Base-by-base conservation (phyloP, 2,113 vertebrate genomes). In the Nothobranchius kuhntae region DNA sequence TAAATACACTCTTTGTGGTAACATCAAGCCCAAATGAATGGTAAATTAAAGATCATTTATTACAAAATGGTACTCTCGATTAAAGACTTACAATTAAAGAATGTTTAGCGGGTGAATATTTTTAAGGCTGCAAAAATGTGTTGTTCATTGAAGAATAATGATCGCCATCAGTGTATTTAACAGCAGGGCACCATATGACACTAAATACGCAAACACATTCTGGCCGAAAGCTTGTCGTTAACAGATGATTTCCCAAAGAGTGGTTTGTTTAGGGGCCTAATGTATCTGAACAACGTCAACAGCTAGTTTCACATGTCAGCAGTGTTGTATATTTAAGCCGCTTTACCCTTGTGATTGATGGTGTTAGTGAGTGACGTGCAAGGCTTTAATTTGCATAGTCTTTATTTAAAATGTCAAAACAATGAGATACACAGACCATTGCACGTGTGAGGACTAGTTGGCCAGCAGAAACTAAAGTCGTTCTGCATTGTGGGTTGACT, bases 251-350 rank as follows among this genome's bases (percentile, higher is more conserved):
- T 87, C 65, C 78, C 24, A 2, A 60, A 59, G 64, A 80, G 77
- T 52, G 75, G 75, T 87, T 87, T 89, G 72, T 87, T 82, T 80
- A 74, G 79, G 78, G 73, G 59, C 68, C 72, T 71, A 62, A 85
- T 75, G 75, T 76, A 82, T 81, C 76, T 69, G 81, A 66, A 71
- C 54, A 73, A 63, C 73, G 81, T 89, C 89, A 82, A 74, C 80
- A 78, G 73, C 67, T 82, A 79, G 81, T 87, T 89, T 68, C 71
- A 65, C 75, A 81, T 83, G 77, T 87, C 81, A 71, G 77, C 83
- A 36, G 42, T 9, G 47, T 71, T 88, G 87, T 87, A 56, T 70
- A 77, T 83, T 81, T 75, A 83, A 85, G 65, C 65, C 61, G 67
- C 73, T 85, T 76, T 72, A 68, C 50, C 35, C 30, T 0, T 61